Percentiles rank a stretch among this genome's conserved stretches.
Evolutionary conservation across 2,888 invertebrate genomes (phyloP).

Genomic region (Adelognathus sp.): DNA sequence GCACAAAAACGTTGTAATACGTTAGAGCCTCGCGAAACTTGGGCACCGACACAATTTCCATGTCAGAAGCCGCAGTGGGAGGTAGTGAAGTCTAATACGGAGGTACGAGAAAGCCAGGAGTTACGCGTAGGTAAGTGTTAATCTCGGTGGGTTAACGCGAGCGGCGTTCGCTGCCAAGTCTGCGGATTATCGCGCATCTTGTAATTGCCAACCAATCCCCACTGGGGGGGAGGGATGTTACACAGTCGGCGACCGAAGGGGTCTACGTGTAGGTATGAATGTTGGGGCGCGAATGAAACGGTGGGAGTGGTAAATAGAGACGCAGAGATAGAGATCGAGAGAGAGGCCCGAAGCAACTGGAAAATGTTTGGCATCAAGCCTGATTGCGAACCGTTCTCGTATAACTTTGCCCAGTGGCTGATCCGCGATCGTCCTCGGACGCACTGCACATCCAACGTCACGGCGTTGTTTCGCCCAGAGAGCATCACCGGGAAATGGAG

Average conservation of each 20-base stretch:
- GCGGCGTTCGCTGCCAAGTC: slow-evolving; percentile 79
- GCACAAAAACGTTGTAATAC: background rate
- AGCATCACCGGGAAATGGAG: background rate
- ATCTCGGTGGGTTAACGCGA: slow-evolving; percentile 80
- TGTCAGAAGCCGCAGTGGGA: background rate
- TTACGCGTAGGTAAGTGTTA: slow-evolving; percentile 80
- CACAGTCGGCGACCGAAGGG: slow-evolving; percentile 51
- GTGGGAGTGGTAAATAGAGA: slow-evolving; percentile 67
- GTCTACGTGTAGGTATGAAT: slow-evolving; percentile 13
- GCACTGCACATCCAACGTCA: background rate
- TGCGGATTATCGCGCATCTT: slow-evolving; percentile 81
- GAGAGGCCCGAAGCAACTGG: slow-evolving; percentile 34
- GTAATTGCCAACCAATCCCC: slow-evolving; percentile 81
- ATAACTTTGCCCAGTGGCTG: slow-evolving; percentile 31
- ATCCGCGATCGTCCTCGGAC: slow-evolving; percentile 22
- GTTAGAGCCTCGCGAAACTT: background rate
- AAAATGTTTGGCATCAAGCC: slow-evolving; percentile 80
- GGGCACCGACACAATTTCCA: slow-evolving; percentile 26
- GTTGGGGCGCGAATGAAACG: slow-evolving; percentile 56
- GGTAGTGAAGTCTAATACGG: slow-evolving; percentile 35
- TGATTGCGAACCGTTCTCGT: slow-evolving; percentile 73
- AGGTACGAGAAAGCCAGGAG: slow-evolving; percentile 71
- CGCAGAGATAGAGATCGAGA: slow-evolving; percentile 2
- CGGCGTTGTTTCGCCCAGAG: slow-evolving; percentile 2
- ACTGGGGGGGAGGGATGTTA: too few relatives aligned